Evolutionary conservation across 1,140 invertebrate genomes (phyloP), one percentile per base, ranked within the genome.

Genomic region (Brachionus koreanus): DNA sequence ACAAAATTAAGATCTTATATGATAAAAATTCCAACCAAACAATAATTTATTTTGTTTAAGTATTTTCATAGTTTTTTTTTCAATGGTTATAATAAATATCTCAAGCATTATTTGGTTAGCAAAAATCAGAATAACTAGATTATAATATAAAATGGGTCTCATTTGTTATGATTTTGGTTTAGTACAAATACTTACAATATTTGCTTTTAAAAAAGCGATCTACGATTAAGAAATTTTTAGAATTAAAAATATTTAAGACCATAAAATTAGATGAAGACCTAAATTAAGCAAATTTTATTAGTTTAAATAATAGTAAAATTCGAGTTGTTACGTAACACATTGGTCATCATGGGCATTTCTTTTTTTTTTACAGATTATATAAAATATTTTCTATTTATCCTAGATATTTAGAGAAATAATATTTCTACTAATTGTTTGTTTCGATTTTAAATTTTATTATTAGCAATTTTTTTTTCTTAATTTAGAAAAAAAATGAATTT

Each of bases 101-200:
- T 57, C 19, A 57, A 57, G 49, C 19, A 57, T 57, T 57, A 57
- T 57, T 57, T 57, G 49, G 19, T 57, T 19, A 57, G 49, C 49
- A 57, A 16, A 57, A 57, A 57, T 57, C 49, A 57, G 49, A 57
- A 57, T 57, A 57, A 57, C 49, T 57, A 57, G 49, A 57, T 57
- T 57, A 57, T 19, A 57, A n/a, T 19, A 57, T 19, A 16, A 57
- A 57, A 57, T 19, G 49, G 49, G 49, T 19, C 19, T 57, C 49
- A 57, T n/a, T 57, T 57, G 49, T 57, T 57, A 57, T 57, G 49
- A 57, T 57, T 57, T 57, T 23, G 49, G 49, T 57, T 57, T 57
- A 57, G 49, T 57, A 57, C 49, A 57, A 57, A 57, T 57, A 57
- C 49, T 57, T 57, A 19, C n/a, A 57, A 57, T 57, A 57, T 57